phyloP scores from a whole-genome alignment of 2,113 vertebrate species.

The Poeciliopsis prolifica region DNA sequence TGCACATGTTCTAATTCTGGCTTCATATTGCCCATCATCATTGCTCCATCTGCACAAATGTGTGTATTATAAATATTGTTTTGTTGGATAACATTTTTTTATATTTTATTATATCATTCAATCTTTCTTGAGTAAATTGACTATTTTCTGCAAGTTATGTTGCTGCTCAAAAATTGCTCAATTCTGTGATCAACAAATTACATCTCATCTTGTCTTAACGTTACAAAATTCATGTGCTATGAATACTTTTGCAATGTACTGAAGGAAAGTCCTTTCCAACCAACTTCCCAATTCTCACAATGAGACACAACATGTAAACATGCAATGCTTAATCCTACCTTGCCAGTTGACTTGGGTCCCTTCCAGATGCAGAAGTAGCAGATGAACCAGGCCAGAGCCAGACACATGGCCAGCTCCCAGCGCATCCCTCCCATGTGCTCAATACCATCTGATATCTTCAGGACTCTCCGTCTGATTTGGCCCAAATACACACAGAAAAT shows the following conservation, averaged over 20 bases:
- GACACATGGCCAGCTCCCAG: conserved; percentile 95
- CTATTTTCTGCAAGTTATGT: no score
- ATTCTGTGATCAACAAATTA: not conserved
- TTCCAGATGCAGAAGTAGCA: conserved; percentile 99
- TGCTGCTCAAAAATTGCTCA: not conserved
- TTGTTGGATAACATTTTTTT: no score
- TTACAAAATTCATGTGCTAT: not conserved
- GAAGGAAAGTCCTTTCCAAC: not conserved
- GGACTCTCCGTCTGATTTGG: conserved; percentile 86
- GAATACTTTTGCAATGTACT: not conserved
- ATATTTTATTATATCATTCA: no score
- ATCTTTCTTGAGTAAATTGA: no score
- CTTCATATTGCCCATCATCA: no score
- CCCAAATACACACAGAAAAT: conserved; percentile 22
- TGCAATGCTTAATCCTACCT: conserved; percentile 81
- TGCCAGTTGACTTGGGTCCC: conserved; percentile 97
- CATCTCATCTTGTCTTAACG: not conserved
- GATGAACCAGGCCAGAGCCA: conserved; percentile 95
- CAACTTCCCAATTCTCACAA: not conserved
- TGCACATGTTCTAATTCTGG: no score
- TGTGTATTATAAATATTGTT: no score
- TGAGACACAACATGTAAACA: conserved; percentile 1
- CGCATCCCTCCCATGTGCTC: conserved; percentile 93
- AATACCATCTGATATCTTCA: conserved; percentile 94
- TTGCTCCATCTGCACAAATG: no score